Percentiles rank a stretch among this genome's conserved stretches.
Conservation (phyloP, 2,113 vertebrate species). For the Channa argus region DNA sequence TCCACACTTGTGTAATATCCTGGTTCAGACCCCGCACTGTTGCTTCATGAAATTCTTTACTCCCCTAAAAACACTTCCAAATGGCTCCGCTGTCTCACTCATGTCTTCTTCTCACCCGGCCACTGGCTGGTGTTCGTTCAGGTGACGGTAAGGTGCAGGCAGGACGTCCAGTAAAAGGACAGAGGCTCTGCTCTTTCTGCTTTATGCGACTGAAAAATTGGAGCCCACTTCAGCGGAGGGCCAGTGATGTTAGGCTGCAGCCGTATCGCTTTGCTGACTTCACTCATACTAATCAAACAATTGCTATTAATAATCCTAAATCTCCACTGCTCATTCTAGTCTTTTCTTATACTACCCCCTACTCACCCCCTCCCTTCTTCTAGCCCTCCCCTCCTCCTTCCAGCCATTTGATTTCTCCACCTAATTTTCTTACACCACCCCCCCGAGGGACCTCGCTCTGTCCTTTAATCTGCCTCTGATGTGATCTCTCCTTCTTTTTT, state of each 20-base stretch:
- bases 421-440: slow-evolving; percentile 46
- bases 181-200: slow-evolving; percentile 38
- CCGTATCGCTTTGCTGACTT: slow-evolving; percentile 35
- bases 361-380: slow-evolving; percentile 12
- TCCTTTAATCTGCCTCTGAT: slow-evolving; percentile 42
- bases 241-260: slow-evolving; percentile 3
- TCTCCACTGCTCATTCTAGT: slow-evolving; percentile 30
- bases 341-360: slow-evolving; percentile 31
- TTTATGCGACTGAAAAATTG: slow-evolving; percentile 62
- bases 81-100: background rate
- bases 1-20: too few species aligned
- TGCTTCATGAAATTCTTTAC: too few species aligned
- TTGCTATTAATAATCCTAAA: slow-evolving; percentile 61
- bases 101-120: slow-evolving; percentile 47
- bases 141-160: slow-evolving; percentile 19
- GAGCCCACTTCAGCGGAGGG: slow-evolving; percentile 12
- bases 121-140: background rate
- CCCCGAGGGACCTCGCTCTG: slow-evolving; percentile 34
- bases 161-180: slow-evolving; percentile 32
- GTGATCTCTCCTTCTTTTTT: slow-evolving; percentile 8
- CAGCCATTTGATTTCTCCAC: slow-evolving; percentile 40
- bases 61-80: too few species aligned
- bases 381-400: slow-evolving; percentile 4
- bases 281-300: slow-evolving; percentile 58
- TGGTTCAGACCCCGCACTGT: too few species aligned